Evolutionary conservation across 1,140 invertebrate genomes (phyloP), one percentile per base, ranked within the genome.

Genomic region (Dolichoris vasculosae): DNA sequence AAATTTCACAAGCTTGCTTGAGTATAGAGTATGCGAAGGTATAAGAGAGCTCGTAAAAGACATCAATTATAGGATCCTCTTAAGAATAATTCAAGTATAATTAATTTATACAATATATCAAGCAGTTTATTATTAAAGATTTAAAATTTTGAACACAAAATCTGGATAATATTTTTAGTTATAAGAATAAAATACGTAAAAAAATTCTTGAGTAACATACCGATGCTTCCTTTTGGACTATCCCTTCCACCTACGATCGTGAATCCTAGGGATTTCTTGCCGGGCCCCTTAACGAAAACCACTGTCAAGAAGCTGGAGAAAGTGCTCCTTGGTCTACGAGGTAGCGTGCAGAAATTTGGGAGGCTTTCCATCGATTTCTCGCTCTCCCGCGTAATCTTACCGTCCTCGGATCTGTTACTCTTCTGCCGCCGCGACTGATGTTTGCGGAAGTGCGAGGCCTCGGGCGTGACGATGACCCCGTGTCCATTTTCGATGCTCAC

Each of bases 221-320:
- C 97, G 91, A 98, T 96, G 87, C 95, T 96, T 85, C 97, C 97
- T 93, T 97, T 96, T 0, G 97, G 97, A 35, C 97, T 98, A 91
- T 99, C 97, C 80, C 95, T 94, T 51, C 98, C 98, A 15, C 98
- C 98, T 0, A 98, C 98, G 87, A 99, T 98, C 75, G 97, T 98
- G 90, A 98, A 98, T 13, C 98, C 97, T 3, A 98, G 93, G 0
- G 97, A 97, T 91, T 97, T 98, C 88, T 96, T 96, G 8, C 96
- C 96, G 4, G 95, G 95, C 8, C 97, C 97, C 91, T 98, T 98
- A 88, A 97, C 95, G 88, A 98, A 97, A 0, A 96, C 95, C 0
- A 97, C 96, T 0, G 96, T 96, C 88, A 96, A 94, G 86, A 96
- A 96, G 0, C 95, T 95, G 35, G 95, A 95, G 9, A 95, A 93